Evolutionary conservation across 2,888 invertebrate species (phyloP).

Genomic region (Agonopterix heracliana): DNA sequence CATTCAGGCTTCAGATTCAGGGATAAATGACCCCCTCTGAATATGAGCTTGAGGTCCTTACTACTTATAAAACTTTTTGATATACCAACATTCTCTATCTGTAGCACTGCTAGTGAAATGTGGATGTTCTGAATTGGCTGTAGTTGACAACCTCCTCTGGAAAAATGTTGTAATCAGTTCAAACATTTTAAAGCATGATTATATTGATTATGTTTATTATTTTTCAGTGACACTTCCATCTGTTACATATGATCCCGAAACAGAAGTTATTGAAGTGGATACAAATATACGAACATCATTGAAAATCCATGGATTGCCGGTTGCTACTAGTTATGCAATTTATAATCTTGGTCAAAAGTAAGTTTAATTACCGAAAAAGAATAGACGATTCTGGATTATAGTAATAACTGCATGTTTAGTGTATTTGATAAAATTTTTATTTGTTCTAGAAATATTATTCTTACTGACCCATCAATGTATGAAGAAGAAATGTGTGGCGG

Average conservation of each 20-base stretch:
- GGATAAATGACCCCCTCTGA: no score
- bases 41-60: no score
- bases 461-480: slow-evolving; percentile 88
- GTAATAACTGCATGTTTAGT: no score
- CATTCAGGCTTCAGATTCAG: no score
- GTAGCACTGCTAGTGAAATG: no score
- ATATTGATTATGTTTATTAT: slow-evolving; percentile 3
- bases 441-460: slow-evolving; percentile 72
- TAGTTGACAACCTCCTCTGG: no score
- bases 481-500: slow-evolving; percentile 86
- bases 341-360: slow-evolving; percentile 79
- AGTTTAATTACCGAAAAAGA: slow-evolving; percentile 2
- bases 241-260: slow-evolving; percentile 81
- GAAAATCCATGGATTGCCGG: slow-evolving; percentile 76
- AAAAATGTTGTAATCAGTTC: no score
- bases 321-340: slow-evolving; percentile 84
- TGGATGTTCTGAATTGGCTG: no score
- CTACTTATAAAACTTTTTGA: no score
- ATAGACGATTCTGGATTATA: neutral
- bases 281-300: slow-evolving; percentile 69
- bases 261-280: slow-evolving; percentile 80
- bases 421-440: slow-evolving; percentile 2
- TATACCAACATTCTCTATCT: no score
- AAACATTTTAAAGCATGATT: no score
- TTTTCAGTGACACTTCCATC: slow-evolving; percentile 81